Evolutionary conservation across 2,888 invertebrate genomes (phyloP), one percentile per base, ranked within the genome.

Genomic region (Stenurella melanura): DNA sequence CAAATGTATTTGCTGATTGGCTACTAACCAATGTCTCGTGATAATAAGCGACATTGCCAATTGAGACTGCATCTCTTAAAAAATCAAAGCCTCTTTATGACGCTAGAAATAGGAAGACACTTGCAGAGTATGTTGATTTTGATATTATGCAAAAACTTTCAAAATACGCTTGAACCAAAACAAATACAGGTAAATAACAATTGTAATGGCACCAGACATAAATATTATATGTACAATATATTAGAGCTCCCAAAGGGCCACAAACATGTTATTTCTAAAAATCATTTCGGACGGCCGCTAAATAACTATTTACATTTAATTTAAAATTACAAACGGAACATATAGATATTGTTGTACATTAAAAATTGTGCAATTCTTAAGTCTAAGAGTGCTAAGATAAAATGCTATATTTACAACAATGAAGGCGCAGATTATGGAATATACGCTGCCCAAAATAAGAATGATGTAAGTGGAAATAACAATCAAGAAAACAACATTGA

Each of bases 201-300:
- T 50, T 50, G 15, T n/a, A 50, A 4, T n/a, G 50, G 15, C 42
- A 42, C n/a, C 42, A 42, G 12, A 42, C 15, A 12, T 15, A 42
- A 42, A 42, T 15, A 15, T 50, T 15, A n/a, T 26, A 30, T 68
- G n/a, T 57, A 42, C 17, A 30, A 57, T 21, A 19, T 15, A 21
- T 17, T 68, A 30, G 19, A 69, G 34, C 54, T 56, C 38, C 26
- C 69, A 63, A 26, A 68, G 54, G 30, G 61, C 63, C 60, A 61
- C 57, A 61, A 67, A 30, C 30, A 34, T 58, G 15, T 21, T 50
- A 26, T 67, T 58, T 54, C 50, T 61, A 42, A 0, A 61, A 58
- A 30, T 61, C 15, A 68, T 54, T 60, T 68, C 68, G 74, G 74
- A 74, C 74, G 74, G 74, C 19, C 15, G 69, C 60, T 63, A 69